Evolutionary conservation across 2,888 invertebrate genomes (phyloP), one percentile per base, ranked within the genome.

Genomic region (Malachius bipustulatus): DNA sequence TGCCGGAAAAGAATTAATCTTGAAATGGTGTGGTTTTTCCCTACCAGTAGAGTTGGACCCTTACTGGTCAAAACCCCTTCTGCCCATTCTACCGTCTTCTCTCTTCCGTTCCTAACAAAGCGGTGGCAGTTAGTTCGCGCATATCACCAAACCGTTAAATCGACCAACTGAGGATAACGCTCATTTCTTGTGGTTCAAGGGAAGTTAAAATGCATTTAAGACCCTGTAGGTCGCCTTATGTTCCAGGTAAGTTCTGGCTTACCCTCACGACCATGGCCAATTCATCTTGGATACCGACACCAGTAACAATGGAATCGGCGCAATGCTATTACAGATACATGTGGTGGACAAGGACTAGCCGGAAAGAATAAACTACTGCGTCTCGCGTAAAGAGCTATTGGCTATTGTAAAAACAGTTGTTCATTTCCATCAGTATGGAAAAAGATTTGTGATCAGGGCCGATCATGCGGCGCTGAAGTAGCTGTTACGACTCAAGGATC

Each of bases 211-310:
- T 8, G 30, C 38, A 15, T 36, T 35, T 26, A 9, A n/a, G 6
- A 30, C 6, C n/a, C 29, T 39, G 2, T 34, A 39, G 14, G 9
- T 12, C 8, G 32, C 34, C 11, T 26, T 39, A 24, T 19, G 35
- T 8, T 66, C 49, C 62, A 63, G 3, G 49, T 49, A 1, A 56
- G 59, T 31, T 58, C 63, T 0, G 39, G 57, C 2, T 56, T 63
- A 0, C 63, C 66, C 1, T 32, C 47, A 73, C 1, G 69, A n/a
- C n/a, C n/a, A n/a, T n/a, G n/a, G n/a, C n/a, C n/a, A n/a, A n/a
- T n/a, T n/a, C n/a, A n/a, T n/a, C n/a, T n/a, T n/a, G n/a, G n/a
- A n/a, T n/a, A n/a, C n/a, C n/a, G n/a, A n/a, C n/a, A n/a, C n/a
- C n/a, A n/a, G n/a, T n/a, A n/a, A n/a, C n/a, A n/a, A n/a, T 13